Percentiles rank a stretch among this genome's conserved stretches.
phyloP scores from a whole-genome alignment of 2,113 vertebrate genomes.

The Cervus canadensis region DNA sequence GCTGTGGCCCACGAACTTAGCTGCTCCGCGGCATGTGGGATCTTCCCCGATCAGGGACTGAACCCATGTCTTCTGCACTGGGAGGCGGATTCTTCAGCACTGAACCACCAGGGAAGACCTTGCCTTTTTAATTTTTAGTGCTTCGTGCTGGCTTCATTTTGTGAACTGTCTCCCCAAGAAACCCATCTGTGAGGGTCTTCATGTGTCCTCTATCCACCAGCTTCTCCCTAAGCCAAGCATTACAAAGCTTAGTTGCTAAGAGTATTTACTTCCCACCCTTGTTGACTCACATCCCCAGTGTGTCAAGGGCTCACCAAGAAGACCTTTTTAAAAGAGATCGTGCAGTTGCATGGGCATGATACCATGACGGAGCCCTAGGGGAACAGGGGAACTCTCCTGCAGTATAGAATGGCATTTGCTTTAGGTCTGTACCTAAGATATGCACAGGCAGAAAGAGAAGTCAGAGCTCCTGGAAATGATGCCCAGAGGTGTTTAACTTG shows the following conservation, averaged over 20 bases:
- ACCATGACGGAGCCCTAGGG: neutral
- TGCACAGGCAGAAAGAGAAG: neutral
- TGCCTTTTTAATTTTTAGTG: neutral
- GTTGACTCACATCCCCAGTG: neutral
- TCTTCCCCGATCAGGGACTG: neutral
- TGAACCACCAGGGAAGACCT: neutral
- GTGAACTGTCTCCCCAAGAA: neutral
- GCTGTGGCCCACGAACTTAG: neutral
- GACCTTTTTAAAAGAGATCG: neutral
- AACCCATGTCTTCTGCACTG: neutral
- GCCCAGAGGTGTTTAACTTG: neutral
- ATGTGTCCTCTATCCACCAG: neutral
- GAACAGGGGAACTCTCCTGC: fast-evolving
- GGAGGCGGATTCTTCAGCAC: neutral
- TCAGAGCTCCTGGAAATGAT: neutral
- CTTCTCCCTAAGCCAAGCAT: neutral
- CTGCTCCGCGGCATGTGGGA: neutral
- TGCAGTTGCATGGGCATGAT: too few relatives aligned
- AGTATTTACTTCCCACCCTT: neutral
- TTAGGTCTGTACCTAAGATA: neutral
- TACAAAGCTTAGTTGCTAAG: neutral
- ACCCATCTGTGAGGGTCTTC: neutral
- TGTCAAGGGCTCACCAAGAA: neutral
- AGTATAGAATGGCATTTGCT: neutral
- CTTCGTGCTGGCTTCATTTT: neutral